phyloP scores from a whole-genome alignment of 2,113 vertebrate species.

The Psammodynastes pulverulentus region DNA sequence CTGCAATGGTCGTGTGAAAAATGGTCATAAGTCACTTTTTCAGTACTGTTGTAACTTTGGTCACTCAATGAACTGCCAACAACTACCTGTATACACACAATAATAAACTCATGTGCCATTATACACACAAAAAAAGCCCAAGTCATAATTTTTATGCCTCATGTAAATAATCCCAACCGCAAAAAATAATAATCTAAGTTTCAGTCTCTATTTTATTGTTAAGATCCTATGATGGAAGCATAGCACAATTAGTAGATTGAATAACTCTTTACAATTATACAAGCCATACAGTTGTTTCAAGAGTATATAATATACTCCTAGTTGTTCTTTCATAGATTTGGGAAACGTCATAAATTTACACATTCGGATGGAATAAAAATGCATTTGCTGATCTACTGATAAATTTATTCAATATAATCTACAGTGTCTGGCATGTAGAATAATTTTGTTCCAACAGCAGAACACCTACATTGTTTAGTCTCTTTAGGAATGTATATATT shows the following conservation, averaged over 20 bases:
- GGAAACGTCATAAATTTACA: constrained; percentile 53
- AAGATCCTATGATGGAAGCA: background rate
- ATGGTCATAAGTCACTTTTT: background rate
- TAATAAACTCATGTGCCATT: background rate
- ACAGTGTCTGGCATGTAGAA: constrained; percentile 61
- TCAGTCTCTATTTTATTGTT: background rate
- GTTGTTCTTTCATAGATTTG: constrained; percentile 28
- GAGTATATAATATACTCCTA: constrained; percentile 14
- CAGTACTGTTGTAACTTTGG: background rate
- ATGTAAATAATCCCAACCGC: background rate
- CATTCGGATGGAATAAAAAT: constrained; percentile 28
- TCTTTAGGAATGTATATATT: constrained; percentile 63
- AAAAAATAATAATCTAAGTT: background rate
- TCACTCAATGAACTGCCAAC: background rate
- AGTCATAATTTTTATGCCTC: background rate
- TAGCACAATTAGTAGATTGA: background rate
- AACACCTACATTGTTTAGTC: constrained; percentile 53
- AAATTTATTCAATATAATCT: constrained; percentile 59
- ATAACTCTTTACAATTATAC: background rate
- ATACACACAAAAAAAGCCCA: background rate
- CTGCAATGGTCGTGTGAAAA: background rate
- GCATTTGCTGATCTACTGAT: constrained; percentile 26
- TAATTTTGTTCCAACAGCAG: constrained; percentile 58
- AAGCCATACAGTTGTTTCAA: background rate
- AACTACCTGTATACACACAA: background rate